A percentile compares a stretch with the other conserved stretches of the same genome.
Conservation (phyloP, 1,140 invertebrate genomes). For the Pseudomyrmex dendroicus region DNA sequence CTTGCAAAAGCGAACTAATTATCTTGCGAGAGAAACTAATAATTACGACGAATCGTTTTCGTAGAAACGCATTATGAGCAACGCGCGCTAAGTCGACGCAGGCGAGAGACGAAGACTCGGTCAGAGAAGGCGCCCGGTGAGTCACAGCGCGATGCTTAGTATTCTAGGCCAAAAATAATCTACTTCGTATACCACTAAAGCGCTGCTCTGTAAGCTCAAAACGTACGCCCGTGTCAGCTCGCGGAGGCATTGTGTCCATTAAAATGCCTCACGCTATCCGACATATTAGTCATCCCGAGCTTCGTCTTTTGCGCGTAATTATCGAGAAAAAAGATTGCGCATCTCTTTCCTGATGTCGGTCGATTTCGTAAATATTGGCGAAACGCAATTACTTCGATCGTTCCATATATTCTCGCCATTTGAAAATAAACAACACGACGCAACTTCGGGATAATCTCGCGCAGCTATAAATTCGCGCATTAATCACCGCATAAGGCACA, state of each 20-base stretch:
- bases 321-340: neutral
- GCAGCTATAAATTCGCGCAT: neutral
- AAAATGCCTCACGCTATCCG: slow-evolving; percentile 21
- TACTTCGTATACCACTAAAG: slow-evolving; percentile 58
- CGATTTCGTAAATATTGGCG: neutral
- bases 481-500: slow-evolving; percentile 45
- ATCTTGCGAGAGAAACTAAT: neutral
- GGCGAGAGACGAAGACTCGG: slow-evolving; percentile 27
- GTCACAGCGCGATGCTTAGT: slow-evolving; percentile 64
- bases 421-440: neutral
- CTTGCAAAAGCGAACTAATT: neutral
- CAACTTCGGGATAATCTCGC: neutral
- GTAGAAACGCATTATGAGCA: slow-evolving; percentile 37
- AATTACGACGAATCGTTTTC: neutral
- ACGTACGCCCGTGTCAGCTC: slow-evolving; percentile 16
- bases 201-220: slow-evolving; percentile 49
- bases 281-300: neutral
- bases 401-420: too few relatives aligned
- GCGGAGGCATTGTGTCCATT: slow-evolving; percentile 35
- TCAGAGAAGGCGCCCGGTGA: slow-evolving; percentile 57
- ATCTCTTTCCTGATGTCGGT: too few relatives aligned
- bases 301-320: neutral
- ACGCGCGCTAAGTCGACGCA: slow-evolving; percentile 1
- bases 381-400: neutral
- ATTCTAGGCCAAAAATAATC: slow-evolving; percentile 75